Evolutionary conservation across 2,113 vertebrate species (phyloP), one percentile per base, ranked within the genome.

Genomic region (Meleagris gallopavo): DNA sequence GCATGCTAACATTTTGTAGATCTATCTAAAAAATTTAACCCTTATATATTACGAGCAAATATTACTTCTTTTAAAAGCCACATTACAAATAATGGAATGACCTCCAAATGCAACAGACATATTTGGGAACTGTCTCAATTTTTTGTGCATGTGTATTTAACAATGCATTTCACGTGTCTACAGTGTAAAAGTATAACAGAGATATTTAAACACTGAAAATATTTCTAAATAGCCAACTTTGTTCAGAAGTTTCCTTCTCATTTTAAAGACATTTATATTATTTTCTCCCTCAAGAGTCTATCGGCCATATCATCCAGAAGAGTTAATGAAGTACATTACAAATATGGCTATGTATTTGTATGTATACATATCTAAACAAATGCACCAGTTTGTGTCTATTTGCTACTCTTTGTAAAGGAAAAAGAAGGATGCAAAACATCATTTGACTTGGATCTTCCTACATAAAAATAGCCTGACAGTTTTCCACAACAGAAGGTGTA

Each of bases 371-470:
- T 25, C 40, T 79, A 65, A 27, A 54, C 13, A 21, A 15, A 65
- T 0, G 0, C 45, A 5, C 46, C 45, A 78, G 66, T 74, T 58
- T 7, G 1, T 43, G 61, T 48, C 15, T 87, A 25, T 57, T 38
- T 79, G 46, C 62, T 20, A 55, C 2, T 64, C 24, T 72, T 30
- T 32, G 38, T 30, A 61, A 86, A 73, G 43, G 69, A 18, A 71
- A 0, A 61, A 55, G 10, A 76, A 70, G 13, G 24, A 78, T 61
- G n/a, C 9, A 52, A 45, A 30, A 79, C 36, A 10, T 32, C 46
- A 13, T 74, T 38, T 62, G n/a, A 66, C 27, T 22, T 12, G 5
- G 11, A 16, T 46, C 14, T 41, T 71, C 46, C 78, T 13, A 74
- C 81, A 71, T 32, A 71, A 81, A 86, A 80, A 4, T 3, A n/a